These are phyloP conservation scores for Aegithalos caudatus DNA, from an alignment of 2,113 vertebrate genomes.

Conservation along the genomic window DNA sequence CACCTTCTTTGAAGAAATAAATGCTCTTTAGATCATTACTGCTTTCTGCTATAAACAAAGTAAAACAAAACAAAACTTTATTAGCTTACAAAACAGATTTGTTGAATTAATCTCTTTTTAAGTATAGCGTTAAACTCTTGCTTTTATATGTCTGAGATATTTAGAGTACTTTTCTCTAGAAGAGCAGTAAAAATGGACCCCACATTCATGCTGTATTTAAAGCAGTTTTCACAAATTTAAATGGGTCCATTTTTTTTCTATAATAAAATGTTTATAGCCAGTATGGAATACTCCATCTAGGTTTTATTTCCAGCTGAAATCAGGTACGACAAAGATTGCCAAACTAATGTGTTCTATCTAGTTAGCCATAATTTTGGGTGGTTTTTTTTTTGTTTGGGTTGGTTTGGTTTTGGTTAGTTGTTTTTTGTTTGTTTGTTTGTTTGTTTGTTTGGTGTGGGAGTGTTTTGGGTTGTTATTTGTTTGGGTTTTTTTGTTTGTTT, in stretches of 20 bases:
- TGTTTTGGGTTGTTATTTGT: too few species aligned
- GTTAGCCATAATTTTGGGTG: background rate
- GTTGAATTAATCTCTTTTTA: slow-evolving; percentile 2
- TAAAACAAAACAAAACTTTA: background rate
- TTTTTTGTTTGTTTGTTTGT: background rate
- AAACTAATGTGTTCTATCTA: background rate
- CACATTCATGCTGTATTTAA: background rate
- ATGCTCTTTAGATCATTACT: background rate
- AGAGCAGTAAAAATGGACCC: background rate
- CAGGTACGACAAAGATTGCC: background rate
- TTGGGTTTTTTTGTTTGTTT: background rate
- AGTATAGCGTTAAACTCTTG: background rate
- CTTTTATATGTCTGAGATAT: background rate
- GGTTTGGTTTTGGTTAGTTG: background rate
- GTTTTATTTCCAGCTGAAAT: background rate
- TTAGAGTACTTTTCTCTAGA: background rate
- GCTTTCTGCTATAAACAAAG: background rate
- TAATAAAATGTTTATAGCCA: background rate
- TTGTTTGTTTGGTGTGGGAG: background rate
- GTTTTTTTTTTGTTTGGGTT: background rate
- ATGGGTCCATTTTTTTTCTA: background rate
- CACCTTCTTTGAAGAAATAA: background rate
- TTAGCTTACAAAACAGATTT: background rate
- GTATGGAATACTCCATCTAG: background rate
- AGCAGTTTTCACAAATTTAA: background rate